Base-by-base conservation (phyloP, 2,797 vertebrate species). In the Parambassis ranga region DNA sequence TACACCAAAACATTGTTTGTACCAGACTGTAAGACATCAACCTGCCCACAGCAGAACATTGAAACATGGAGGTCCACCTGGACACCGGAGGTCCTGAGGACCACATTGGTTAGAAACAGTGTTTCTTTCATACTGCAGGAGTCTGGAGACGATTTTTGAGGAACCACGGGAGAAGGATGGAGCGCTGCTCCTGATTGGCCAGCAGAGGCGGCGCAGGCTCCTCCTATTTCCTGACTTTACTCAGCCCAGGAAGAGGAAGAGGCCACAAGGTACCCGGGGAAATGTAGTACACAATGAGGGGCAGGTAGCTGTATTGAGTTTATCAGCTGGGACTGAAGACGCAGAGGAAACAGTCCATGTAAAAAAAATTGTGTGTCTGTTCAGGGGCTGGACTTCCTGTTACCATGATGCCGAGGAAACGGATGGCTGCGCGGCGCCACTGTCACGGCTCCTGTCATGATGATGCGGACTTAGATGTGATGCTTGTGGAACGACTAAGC, bases 91-190 rank as follows among this genome's bases (percentile, higher is more conserved):
- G n/a, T n/a, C n/a, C n/a, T n/a, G n/a, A n/a, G n/a, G n/a, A n/a
- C n/a, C n/a, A n/a, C n/a, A n/a, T n/a, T n/a, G n/a, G n/a, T n/a
- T n/a, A n/a, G n/a, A n/a, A n/a, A n/a, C n/a, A n/a, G n/a, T n/a
- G n/a, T 44, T 42, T 10, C 30, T 64, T 38, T 39, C 4, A 0
- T 20, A 5, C 57, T 36, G 4, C 83, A 98, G 96, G 86, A 95
- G 94, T 78, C 89, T 98, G 81, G 97, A 99, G 87, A 98, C 97
- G 0, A 98, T 98, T 82, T 99, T 98, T 36, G 97, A 99, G 82
- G 96, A 98, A 79, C 96, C 96, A 0, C 94, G 94, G 71, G 95
- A 96, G 76, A 96, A 95, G 53, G 95, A 97, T 1, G 96, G 96
- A 1, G 83, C 79, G 0, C 82, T 97, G 36, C 85, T 98, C 24